phyloP scores from a whole-genome alignment of 2,888 invertebrate species.

The Phyllotreta cruciferae region DNA sequence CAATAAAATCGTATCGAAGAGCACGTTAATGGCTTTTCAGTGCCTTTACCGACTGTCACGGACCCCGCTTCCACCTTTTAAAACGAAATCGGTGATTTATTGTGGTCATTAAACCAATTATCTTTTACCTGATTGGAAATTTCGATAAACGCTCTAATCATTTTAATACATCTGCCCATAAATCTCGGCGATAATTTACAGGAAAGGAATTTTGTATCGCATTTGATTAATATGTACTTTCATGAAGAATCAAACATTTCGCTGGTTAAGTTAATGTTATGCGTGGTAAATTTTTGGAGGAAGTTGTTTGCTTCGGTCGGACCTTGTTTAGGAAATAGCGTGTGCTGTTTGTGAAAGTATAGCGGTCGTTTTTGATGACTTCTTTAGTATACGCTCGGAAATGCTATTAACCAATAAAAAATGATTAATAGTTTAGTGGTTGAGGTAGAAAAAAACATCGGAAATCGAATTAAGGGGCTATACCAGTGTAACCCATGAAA shows the following conservation, averaged over 20 bases:
- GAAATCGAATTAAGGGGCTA: too few relatives aligned
- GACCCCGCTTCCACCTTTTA: conserved; percentile 26
- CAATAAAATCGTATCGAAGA: neutral
- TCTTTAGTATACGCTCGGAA: conserved; percentile 10
- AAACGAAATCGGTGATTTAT: conserved; percentile 26
- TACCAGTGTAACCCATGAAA: too few relatives aligned
- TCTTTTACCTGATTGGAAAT: conserved; percentile 25
- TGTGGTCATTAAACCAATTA: conserved; percentile 29
- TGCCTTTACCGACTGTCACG: conserved; percentile 25
- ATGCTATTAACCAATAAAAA: conserved; percentile 7
- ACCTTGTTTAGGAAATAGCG: conserved; percentile 19
- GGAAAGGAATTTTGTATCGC: conserved; percentile 16
- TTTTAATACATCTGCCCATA: conserved; percentile 27
- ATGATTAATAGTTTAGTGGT: conserved; percentile 2
- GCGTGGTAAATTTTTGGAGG: conserved; percentile 9
- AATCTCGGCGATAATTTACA: conserved; percentile 22
- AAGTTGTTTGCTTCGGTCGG: conserved; percentile 5
- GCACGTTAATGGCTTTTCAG: conserved; percentile 17
- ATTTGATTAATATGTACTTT: conserved; percentile 23
- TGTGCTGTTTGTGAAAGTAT: conserved; percentile 10
- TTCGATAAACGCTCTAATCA: conserved; percentile 29
- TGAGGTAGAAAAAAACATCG: neutral
- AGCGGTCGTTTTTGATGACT: conserved; percentile 4
- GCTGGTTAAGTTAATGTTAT: conserved; percentile 5
- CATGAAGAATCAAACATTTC: conserved; percentile 16